Evolutionary conservation across 2,797 vertebrate species (phyloP).

Genomic region (Danio jaintianensis): DNA sequence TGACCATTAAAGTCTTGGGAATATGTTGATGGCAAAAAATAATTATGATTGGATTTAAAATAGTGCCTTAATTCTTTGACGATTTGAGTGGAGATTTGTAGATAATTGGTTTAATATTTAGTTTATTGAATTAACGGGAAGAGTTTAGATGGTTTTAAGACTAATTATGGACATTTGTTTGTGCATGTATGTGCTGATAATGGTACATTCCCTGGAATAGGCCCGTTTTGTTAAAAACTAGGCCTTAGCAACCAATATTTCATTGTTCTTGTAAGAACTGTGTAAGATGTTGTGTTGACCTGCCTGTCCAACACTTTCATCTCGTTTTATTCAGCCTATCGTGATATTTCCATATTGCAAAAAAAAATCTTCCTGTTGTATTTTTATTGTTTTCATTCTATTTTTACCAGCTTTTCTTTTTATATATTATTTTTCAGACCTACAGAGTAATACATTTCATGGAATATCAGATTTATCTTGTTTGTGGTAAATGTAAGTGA

Average conservation of each 20-base stretch:
- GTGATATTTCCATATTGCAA: conserved; percentile 4
- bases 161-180: conserved; percentile 19
- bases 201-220: conserved; percentile 17
- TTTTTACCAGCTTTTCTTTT: not conserved
- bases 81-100: not conserved
- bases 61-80: conserved; percentile 36
- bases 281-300: conserved; percentile 16
- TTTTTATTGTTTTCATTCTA: not conserved
- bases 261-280: conserved; percentile 30
- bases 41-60: conserved; percentile 19
- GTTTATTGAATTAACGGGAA: not conserved
- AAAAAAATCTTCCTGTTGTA: not conserved
- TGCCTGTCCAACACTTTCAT: not conserved
- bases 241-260: not conserved
- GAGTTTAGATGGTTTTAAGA: conserved; percentile 1
- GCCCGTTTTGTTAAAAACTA: conserved; percentile 15
- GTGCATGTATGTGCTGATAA: not conserved
- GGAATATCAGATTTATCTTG: not conserved
- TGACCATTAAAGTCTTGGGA: conserved; percentile 18
- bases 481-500: not conserved
- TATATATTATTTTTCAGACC: not conserved
- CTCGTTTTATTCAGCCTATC: not conserved
- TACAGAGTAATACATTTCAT: not conserved
- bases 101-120: conserved; percentile 1
- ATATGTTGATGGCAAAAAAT: conserved; percentile 22